Percentiles rank a stretch among this genome's conserved stretches.
These are phyloP conservation scores for Antennarius striatus DNA, from an alignment of 2,113 vertebrate genomes.

Conservation along the genomic window DNA sequence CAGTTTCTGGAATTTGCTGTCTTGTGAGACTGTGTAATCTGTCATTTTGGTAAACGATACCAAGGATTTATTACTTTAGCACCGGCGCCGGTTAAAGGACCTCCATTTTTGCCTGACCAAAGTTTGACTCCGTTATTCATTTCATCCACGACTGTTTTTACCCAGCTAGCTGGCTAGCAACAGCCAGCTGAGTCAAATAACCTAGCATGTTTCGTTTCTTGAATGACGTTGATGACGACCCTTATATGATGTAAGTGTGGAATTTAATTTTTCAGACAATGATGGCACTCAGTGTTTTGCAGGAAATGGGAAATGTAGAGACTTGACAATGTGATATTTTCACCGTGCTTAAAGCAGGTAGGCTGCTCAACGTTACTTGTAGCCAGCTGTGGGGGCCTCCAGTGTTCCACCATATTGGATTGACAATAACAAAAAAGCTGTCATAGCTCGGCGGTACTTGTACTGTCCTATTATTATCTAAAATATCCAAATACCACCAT, in stretches of 20 bases:
- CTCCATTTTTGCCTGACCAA: constrained; percentile 4
- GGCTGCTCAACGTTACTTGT: constrained; percentile 36
- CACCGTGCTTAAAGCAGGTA: constrained; percentile 37
- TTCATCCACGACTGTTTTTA: constrained; percentile 62
- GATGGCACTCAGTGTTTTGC: neutral
- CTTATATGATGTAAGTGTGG: constrained; percentile 81
- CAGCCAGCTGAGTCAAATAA: constrained; percentile 71
- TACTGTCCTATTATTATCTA: neutral
- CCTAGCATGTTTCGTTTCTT: constrained; percentile 82
- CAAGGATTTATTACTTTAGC: neutral
- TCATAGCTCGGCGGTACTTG: constrained; percentile 20
- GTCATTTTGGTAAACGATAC: constrained; percentile 5
- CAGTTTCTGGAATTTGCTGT: constrained; percentile 67
- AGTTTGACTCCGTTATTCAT: constrained; percentile 27
- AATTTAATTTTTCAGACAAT: neutral
- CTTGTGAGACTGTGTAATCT: constrained; percentile 7
- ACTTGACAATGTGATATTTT: neutral
- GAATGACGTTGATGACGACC: constrained; percentile 82
- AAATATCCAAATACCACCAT: neutral
- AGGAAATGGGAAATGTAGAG: neutral
- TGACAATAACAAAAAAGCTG: constrained; percentile 58
- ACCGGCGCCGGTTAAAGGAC: neutral
- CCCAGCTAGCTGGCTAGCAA: constrained; percentile 74
- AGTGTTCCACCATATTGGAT: constrained; percentile 67
- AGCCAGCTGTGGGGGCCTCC: constrained; percentile 71